These are phyloP conservation scores for Myiozetetes cayanensis DNA, from an alignment of 2,113 vertebrate species.

Conservation along the genomic window DNA sequence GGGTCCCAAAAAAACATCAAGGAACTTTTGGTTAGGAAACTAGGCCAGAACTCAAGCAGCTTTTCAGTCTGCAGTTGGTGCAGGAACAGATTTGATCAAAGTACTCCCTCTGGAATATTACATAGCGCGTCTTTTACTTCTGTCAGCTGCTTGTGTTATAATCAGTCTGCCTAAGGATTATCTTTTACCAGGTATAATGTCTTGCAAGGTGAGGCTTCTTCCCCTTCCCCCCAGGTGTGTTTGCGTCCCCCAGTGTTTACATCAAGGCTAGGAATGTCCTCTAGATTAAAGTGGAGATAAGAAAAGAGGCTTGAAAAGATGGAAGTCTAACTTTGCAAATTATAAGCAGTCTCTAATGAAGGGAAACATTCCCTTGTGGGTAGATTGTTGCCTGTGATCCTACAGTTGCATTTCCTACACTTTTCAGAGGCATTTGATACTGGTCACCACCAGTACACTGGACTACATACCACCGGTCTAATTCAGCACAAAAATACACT, in stretches of 20 bases:
- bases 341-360: neutral
- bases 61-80: neutral
- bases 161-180: neutral
- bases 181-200: neutral
- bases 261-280: neutral
- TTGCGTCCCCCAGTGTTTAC: neutral
- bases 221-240: neutral
- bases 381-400: neutral
- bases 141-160: neutral
- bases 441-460: neutral
- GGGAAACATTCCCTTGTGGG: neutral
- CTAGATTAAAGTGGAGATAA: neutral
- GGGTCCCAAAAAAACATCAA: neutral
- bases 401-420: neutral
- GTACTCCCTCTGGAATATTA: neutral
- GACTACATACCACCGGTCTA: neutral
- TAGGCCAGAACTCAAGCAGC: neutral
- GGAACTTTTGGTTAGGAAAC: neutral
- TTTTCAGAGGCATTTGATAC: neutral
- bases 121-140: neutral
- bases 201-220: neutral
- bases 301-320: neutral
- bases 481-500: accelerated
- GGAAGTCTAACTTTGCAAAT: neutral
- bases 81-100: neutral